Conservation (phyloP, 2,888 invertebrate genomes). For the Orthosia cruda region DNA sequence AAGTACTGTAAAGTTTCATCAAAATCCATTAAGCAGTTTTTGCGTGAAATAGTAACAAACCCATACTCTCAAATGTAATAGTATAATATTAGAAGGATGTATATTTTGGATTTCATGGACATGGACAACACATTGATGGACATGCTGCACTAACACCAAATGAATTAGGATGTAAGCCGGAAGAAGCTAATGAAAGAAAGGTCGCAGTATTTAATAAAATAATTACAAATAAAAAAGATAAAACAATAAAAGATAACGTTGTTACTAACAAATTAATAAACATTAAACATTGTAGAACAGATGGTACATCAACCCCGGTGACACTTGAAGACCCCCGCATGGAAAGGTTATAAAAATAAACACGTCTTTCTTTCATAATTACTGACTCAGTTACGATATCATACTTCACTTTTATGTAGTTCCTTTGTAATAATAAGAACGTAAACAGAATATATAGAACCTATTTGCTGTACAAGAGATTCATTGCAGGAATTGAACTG, state of each 20-base stretch:
- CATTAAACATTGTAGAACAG: constrained; percentile 22
- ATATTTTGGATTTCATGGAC: neutral
- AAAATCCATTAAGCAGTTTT: too few relatives aligned
- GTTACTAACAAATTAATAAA: constrained; percentile 34
- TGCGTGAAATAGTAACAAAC: too few relatives aligned
- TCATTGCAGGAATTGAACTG: constrained; percentile 38
- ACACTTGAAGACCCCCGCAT: constrained; percentile 61
- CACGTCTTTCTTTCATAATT: constrained; percentile 57
- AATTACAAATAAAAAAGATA: constrained; percentile 13
- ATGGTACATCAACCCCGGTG: constrained; percentile 46
- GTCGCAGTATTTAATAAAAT: neutral
- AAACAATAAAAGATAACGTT: constrained; percentile 22
- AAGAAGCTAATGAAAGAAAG: neutral
- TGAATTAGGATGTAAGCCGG: neutral
- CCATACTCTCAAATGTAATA: too few relatives aligned
- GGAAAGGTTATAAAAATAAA: constrained; percentile 64
- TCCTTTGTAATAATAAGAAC: constrained; percentile 55
- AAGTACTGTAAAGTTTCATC: too few relatives aligned
- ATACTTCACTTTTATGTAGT: constrained; percentile 57
- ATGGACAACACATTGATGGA: neutral
- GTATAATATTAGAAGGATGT: too few relatives aligned
- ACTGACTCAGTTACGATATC: constrained; percentile 47
- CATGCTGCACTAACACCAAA: neutral
- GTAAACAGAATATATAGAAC: constrained; percentile 53
- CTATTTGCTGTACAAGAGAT: constrained; percentile 43